A percentile compares a stretch with the other conserved stretches of the same genome.
phyloP scores from a whole-genome alignment of 1,140 invertebrate genomes.

The Drosophila aff. region DNA sequence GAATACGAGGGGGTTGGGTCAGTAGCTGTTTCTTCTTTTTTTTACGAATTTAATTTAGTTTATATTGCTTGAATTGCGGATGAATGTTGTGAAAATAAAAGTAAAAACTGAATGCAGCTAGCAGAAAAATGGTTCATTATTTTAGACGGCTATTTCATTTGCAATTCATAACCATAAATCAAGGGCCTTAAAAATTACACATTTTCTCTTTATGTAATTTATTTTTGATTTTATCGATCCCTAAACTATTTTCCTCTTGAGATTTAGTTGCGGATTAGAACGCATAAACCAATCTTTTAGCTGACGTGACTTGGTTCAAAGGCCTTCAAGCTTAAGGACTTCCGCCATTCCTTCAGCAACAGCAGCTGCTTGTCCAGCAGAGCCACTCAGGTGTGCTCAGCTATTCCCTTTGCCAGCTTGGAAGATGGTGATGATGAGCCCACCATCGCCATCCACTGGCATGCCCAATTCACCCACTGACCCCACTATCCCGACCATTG shows the following conservation, averaged over 20 bases:
- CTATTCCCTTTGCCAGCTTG: conserved; percentile 28
- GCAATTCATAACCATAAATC: neutral
- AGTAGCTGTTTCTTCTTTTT: neutral
- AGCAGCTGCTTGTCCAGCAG: conserved; percentile 7
- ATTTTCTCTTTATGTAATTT: neutral
- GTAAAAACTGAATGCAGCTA: neutral
- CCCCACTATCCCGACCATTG: conserved; percentile 41
- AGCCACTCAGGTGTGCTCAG: conserved; percentile 46
- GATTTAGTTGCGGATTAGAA: conserved; percentile 14
- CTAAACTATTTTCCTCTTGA: neutral
- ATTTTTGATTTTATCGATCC: neutral
- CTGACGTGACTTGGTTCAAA: conserved; percentile 21
- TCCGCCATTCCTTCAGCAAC: conserved; percentile 12
- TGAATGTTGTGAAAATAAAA: neutral
- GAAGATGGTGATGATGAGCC: conserved; percentile 36
- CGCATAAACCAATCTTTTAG: conserved; percentile 10
- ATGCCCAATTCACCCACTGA: conserved; percentile 1
- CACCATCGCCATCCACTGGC: conserved; percentile 7
- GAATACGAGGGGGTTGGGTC: neutral
- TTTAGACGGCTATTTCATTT: neutral
- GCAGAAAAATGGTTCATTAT: neutral
- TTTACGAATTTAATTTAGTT: conserved; percentile 37
- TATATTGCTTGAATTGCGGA: conserved; percentile 5
- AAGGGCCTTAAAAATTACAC: neutral
- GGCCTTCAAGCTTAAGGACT: conserved; percentile 37